A percentile compares a stretch with the other conserved stretches of the same genome.
phyloP scores from a whole-genome alignment of 2,797 vertebrate species.

The Apodemus agrarius region DNA sequence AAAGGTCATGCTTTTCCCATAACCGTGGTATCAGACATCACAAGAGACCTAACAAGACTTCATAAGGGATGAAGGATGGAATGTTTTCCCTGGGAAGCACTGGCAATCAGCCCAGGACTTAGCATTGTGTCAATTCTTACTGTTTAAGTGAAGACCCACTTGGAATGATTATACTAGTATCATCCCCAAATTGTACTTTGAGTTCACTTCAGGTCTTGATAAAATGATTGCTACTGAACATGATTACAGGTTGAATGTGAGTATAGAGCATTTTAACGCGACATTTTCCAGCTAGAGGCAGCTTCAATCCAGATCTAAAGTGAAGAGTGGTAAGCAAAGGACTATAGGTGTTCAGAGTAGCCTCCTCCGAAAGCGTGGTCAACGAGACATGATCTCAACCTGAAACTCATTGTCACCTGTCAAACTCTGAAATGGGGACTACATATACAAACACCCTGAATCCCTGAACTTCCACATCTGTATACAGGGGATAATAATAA shows the following conservation, averaged over 20 bases:
- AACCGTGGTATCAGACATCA: conserved; percentile 75
- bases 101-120: conserved; percentile 69
- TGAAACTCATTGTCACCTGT: not conserved
- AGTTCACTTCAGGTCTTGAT: conserved; percentile 70
- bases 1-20: conserved; percentile 61
- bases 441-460: not conserved
- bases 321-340: not conserved
- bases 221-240: conserved; percentile 42
- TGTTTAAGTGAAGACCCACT: conserved; percentile 67
- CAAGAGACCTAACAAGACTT: conserved; percentile 73
- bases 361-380: not conserved
- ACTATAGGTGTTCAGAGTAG: not conserved
- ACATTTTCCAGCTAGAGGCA: not conserved
- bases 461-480: not conserved
- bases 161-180: conserved; percentile 73
- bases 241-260: conserved; percentile 10
- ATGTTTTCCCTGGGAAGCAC: conserved; percentile 70
- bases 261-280: conserved; percentile 6
- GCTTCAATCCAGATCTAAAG: not conserved
- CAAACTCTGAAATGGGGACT: not conserved
- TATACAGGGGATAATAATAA: not conserved
- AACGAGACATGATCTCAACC: not conserved
- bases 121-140: conserved; percentile 72
- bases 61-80: conserved; percentile 72
- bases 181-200: conserved; percentile 78